phyloP scores from a whole-genome alignment of 2,113 vertebrate species.

The Pedionomus torquatus region DNA sequence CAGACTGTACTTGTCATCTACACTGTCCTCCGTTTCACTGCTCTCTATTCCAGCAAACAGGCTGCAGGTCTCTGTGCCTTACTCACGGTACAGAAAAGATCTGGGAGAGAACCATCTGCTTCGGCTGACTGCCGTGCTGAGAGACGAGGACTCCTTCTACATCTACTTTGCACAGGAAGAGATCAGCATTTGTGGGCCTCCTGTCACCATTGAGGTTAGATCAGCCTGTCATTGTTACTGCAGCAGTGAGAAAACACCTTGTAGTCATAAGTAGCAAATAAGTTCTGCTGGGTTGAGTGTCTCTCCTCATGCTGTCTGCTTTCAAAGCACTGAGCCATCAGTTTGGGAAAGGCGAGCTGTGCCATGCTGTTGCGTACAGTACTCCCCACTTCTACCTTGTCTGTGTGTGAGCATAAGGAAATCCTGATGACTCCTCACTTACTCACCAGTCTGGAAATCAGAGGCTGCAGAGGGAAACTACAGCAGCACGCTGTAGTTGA shows the following conservation, averaged over 20 bases:
- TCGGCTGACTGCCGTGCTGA: conserved; percentile 72
- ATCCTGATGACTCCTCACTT: neutral
- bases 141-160: neutral
- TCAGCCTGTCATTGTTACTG: neutral
- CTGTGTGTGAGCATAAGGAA: neutral
- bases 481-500: neutral
- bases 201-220: conserved; percentile 71
- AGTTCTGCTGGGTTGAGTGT: neutral
- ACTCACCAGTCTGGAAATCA: neutral
- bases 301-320: neutral
- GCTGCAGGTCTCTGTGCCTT: conserved; percentile 66
- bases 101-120: conserved; percentile 72
- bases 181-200: conserved; percentile 71
- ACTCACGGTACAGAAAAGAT: conserved; percentile 50
- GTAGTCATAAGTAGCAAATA: neutral
- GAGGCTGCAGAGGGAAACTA: neutral
- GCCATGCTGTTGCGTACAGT: neutral
- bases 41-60: conserved; percentile 1
- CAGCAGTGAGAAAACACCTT: neutral
- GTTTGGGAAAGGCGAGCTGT: neutral
- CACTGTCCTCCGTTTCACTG: neutral
- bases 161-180: conserved; percentile 73
- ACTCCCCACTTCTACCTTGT: neutral
- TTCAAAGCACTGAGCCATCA: neutral
- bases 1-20: neutral